Percentiles rank a stretch among this genome's conserved stretches.
Evolutionary conservation across 1,140 invertebrate genomes (phyloP).

Genomic region (Pentalonia nigronervosa): DNA sequence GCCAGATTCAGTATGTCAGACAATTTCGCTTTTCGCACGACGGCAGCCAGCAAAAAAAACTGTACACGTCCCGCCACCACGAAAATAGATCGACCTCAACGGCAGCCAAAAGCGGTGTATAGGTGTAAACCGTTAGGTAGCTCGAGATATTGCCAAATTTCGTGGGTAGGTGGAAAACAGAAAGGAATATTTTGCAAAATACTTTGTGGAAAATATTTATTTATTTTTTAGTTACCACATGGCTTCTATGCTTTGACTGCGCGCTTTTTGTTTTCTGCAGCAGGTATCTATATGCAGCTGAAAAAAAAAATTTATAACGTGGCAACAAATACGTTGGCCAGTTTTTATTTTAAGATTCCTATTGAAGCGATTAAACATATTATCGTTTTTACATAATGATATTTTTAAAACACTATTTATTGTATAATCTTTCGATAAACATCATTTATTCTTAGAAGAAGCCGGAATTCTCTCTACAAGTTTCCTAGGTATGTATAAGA

Average conservation of each 20-base stretch:
- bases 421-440: too few relatives aligned
- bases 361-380: background rate
- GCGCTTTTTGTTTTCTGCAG: too few relatives aligned
- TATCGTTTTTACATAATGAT: background rate
- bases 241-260: background rate
- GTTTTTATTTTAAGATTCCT: background rate
- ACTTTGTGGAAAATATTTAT: background rate
- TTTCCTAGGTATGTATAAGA: background rate
- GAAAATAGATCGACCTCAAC: slow-evolving; percentile 3
- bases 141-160: background rate
- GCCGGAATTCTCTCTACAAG: background rate
- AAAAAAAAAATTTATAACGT: background rate
- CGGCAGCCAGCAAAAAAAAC: background rate
- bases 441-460: too few relatives aligned
- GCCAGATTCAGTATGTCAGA: background rate
- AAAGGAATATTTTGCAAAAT: background rate
- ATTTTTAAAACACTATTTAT: too few relatives aligned
- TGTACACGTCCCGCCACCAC: background rate
- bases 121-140: background rate
- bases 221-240: background rate
- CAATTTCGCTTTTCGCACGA: background rate
- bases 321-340: background rate
- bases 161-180: background rate
- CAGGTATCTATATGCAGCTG: background rate
- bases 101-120: background rate